Evolutionary conservation across 2,888 invertebrate species (phyloP), one percentile per base, ranked within the genome.

Genomic region (Drosophila crucigera): DNA sequence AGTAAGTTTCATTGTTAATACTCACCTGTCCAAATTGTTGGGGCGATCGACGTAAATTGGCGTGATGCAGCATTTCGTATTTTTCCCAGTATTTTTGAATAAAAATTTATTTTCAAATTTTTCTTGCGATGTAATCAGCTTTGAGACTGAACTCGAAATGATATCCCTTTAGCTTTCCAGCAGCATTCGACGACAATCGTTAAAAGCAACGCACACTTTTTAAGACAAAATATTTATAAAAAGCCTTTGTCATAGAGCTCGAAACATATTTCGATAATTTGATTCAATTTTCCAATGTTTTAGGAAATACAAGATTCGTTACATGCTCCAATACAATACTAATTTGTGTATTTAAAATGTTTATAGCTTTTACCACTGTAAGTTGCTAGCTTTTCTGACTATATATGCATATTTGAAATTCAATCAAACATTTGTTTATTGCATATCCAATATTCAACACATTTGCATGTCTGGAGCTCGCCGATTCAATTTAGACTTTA

Each of bases 401-500:
- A 4, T 25, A 25, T 9, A 25, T 16, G 16, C 25, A 25, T 16
- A 47, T 47, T 47, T 47, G 7, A 47, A 47, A 47, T 25, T 47
- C 25, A 47, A 25, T 16, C 28, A 11, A 3, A n/a, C 4, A 30
- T 28, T 39, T 49, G 6, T 65, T 58, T 39, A 39, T 56, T 52
- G 52, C 14, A 30, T 14, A 52, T 31, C 30, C 11, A 11, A 52
- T 11, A 31, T 11, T 52, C 30, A 7, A 52, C 19, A 39, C 50
- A 65, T 64, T 72, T 68, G 43, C 49, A 50, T 56, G 37, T 58
- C n/a, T 33, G 31, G 30, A 54, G 41, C 30, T 60, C 54, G 35
- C 37, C 19, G 37, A 65, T 66, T 78, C 63, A 71, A 77, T 73
- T 74, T 55, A 58, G 61, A 64, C 66, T 78, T 80, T 31, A 76